Conservation (phyloP, 2,888 invertebrate genomes). For the Antheraea yamamai region DNA sequence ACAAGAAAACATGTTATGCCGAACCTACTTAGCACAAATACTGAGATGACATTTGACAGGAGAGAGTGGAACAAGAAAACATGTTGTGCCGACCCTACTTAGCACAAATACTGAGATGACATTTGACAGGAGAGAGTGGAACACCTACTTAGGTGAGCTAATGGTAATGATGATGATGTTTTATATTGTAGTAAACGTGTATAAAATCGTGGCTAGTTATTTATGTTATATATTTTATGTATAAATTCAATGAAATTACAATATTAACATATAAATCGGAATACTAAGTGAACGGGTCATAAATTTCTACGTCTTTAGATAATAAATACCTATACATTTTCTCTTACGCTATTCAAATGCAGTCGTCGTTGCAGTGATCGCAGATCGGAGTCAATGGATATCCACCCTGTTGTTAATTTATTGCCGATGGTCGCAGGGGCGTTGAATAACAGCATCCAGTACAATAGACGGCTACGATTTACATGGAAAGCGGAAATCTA, state of each 20-base stretch:
- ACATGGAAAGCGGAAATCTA: slow-evolving; percentile 1
- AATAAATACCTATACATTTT: slow-evolving; percentile 45
- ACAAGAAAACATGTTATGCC: too few relatives aligned
- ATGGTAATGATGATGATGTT: too few relatives aligned
- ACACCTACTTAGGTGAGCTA: too few relatives aligned
- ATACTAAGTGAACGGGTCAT: slow-evolving; percentile 25
- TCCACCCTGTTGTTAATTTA: slow-evolving; percentile 67
- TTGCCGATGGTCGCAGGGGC: slow-evolving; percentile 58
- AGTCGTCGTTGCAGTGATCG: slow-evolving; percentile 53
- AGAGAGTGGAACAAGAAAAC: too few relatives aligned
- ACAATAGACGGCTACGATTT: slow-evolving; percentile 28
- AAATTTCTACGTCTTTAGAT: slow-evolving; percentile 34
- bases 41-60: too few relatives aligned
- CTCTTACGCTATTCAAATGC: slow-evolving; percentile 59
- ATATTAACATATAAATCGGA: slow-evolving; percentile 6
- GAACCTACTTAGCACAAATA: too few relatives aligned
- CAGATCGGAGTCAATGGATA: slow-evolving; percentile 64
- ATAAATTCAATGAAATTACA: neutral
- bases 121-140: too few relatives aligned
- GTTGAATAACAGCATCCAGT: slow-evolving; percentile 59
- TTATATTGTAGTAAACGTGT: too few relatives aligned
- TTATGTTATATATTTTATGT: too few relatives aligned
- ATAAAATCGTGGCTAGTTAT: too few relatives aligned
- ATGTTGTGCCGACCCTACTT: too few relatives aligned
- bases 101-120: too few relatives aligned